Conservation (phyloP, 2,113 vertebrate species). For the Toxostoma redivivum region DNA sequence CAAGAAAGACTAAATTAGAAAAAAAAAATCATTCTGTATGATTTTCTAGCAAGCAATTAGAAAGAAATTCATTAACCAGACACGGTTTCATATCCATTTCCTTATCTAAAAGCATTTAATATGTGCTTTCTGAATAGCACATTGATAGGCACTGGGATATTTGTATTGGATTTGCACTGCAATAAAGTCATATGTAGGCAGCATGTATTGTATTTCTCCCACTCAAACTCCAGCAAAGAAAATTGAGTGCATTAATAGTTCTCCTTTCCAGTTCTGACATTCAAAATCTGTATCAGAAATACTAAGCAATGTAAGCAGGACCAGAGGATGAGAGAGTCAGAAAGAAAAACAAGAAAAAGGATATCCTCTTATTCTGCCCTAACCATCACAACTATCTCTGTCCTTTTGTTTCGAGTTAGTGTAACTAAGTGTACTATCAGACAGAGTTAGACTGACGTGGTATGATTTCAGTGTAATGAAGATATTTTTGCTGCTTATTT, state of each 20-base stretch:
- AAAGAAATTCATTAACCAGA: background rate
- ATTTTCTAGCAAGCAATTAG: background rate
- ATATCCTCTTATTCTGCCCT: background rate
- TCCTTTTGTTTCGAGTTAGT: background rate
- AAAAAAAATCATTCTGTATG: background rate
- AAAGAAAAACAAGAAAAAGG: background rate
- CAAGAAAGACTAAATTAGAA: background rate
- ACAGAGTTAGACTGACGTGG: background rate
- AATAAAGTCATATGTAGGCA: background rate
- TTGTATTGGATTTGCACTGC: background rate
- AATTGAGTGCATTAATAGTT: background rate
- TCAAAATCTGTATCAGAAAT: background rate
- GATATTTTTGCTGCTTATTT: background rate
- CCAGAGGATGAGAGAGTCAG: background rate
- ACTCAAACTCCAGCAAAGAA: background rate
- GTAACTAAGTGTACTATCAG: background rate
- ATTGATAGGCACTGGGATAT: background rate
- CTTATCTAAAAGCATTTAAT: background rate
- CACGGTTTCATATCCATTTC: background rate
- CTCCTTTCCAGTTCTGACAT: background rate
- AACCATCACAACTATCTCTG: background rate
- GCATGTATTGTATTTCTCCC: background rate
- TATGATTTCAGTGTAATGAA: background rate
- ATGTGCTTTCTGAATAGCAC: background rate
- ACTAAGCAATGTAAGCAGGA: background rate